Evolutionary conservation across 1,140 invertebrate species (phyloP), one percentile per base, ranked within the genome.

Genomic region (Habropoda laboriosa): DNA sequence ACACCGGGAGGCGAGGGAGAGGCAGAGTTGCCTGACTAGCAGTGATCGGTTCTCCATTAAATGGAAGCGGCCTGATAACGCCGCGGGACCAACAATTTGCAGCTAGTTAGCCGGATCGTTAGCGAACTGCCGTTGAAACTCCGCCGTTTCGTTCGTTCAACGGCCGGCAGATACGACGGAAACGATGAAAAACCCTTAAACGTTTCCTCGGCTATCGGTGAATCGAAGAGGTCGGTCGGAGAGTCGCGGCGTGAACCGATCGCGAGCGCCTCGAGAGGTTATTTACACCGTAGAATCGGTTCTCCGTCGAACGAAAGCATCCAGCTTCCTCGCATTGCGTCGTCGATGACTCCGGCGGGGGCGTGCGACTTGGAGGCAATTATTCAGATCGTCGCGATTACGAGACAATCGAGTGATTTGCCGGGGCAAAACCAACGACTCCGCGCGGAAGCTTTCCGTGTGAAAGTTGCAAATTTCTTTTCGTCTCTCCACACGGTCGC

Each of bases 381-480:
- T 82, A 82, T 83, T 79, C 70, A 61, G 73, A 82, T 83, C 68
- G 35, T 63, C 51, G 79, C 55, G 71, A 80, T 84, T 72, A 45
- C 77, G 32, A 76, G 47, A 85, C 83, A 84, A 84, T 85, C 60
- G 83, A 67, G 71, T 55, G 79, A 83, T 81, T 73, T 66, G 77
- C 77, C 40, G n/a, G 53, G 49, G 61, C 77, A 86, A 81, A 83
- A 61, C 45, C 60, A 64, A 77, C 30, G 55, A 63, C 51, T 40
- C 35, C 61, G n/a, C 58, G 58, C 57, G 75, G 49, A 83, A 79
- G 18, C 42, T 66, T 55, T 49, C 32, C 86, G 82, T 85, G 84
- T 57, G 86, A 87, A 88, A 86, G 53, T 85, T 81, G 82, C 47
- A 81, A 87, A 85, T 85, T 82, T 83, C 82, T 79, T 79, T 68